Conservation (phyloP, 1,140 invertebrate genomes). For the Andricus grossulariae region DNA sequence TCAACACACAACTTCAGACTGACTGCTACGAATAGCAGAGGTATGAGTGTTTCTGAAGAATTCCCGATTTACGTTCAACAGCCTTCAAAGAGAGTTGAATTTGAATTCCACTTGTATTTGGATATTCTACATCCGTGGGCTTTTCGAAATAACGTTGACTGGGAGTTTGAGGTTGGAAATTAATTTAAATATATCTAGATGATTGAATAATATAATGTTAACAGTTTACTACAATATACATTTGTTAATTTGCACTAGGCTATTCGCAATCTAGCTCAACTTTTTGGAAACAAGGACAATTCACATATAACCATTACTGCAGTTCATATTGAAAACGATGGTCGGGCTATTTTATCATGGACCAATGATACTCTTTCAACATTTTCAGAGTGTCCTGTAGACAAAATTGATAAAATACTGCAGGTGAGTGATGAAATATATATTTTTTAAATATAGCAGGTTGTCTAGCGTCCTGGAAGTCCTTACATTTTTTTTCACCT, state of each 20-base stretch:
- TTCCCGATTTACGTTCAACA: constrained; percentile 90
- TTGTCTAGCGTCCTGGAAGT: too few relatives aligned
- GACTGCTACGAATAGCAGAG: constrained; percentile 86
- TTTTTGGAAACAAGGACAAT: constrained; percentile 83
- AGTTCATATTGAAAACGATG: constrained; percentile 76
- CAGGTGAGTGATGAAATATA: constrained; percentile 73
- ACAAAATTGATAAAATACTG: constrained; percentile 82
- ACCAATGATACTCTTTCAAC: constrained; percentile 91
- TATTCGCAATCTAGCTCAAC: constrained; percentile 80
- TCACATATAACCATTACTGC: constrained; percentile 83
- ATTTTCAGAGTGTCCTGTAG: constrained; percentile 82
- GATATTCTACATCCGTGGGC: constrained; percentile 80
- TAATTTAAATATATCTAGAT: neutral
- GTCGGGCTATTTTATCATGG: constrained; percentile 85
- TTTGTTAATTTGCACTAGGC: constrained; percentile 69
- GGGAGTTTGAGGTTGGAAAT: constrained; percentile 77
- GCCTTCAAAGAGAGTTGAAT: constrained; percentile 67
- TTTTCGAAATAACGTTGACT: constrained; percentile 81
- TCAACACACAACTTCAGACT: constrained; percentile 89
- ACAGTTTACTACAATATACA: neutral
- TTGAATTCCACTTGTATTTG: constrained; percentile 85
- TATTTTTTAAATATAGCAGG: too few relatives aligned
- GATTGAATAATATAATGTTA: neutral
- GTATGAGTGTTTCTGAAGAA: constrained; percentile 81
- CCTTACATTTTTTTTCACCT: too few relatives aligned